Evolutionary conservation across 2,113 vertebrate species (phyloP).

Genomic region (Saguinus midas): DNA sequence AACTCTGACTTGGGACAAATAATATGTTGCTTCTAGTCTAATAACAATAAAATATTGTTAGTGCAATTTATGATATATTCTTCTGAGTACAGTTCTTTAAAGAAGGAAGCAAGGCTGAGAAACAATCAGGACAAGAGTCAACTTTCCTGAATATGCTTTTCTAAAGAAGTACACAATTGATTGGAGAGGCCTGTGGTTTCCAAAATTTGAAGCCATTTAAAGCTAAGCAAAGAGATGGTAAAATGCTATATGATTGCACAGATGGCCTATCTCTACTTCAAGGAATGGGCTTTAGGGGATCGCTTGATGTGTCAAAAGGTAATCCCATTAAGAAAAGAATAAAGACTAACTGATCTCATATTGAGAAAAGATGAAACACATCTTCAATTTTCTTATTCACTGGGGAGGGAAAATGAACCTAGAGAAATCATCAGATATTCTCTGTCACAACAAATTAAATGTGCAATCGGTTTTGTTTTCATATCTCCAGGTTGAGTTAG

Average conservation of each 20-base stretch:
- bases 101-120: neutral
- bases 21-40: neutral
- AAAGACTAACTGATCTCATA: neutral
- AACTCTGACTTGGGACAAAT: neutral
- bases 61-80: neutral
- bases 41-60: neutral
- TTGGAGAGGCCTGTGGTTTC: neutral
- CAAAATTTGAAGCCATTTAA: neutral
- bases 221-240: slow-evolving; percentile 21
- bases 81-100: neutral
- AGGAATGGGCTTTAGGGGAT: neutral
- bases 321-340: slow-evolving; percentile 15
- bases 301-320: slow-evolving; percentile 1
- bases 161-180: neutral
- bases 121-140: neutral
- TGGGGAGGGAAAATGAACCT: neutral
- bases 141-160: neutral
- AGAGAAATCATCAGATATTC: neutral
- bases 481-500: slow-evolving; percentile 15
- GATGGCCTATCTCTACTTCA: neutral
- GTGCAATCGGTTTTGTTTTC: slow-evolving; percentile 31
- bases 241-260: neutral
- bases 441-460: slow-evolving; percentile 22
- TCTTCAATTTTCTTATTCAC: neutral
- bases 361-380: neutral